Conservation (phyloP, 2,888 invertebrate species). For the Heliconius sara region DNA sequence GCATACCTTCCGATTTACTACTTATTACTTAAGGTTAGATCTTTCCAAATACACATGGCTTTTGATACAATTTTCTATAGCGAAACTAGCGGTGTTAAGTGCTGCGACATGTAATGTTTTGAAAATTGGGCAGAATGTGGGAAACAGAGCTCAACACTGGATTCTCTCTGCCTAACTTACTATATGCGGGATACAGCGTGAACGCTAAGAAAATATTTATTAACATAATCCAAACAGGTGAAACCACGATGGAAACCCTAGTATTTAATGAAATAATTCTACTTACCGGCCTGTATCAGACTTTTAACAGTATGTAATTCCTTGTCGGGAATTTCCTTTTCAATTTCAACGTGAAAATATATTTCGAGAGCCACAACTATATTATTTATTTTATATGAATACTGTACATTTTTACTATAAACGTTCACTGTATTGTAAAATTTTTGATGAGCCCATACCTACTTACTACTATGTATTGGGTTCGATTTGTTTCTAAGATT, state of each 20-base stretch:
- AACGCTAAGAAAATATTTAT: too few species aligned
- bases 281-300: neutral
- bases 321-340: constrained; percentile 39
- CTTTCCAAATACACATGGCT: neutral
- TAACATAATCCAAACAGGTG: too few species aligned
- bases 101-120: too few species aligned
- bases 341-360: constrained; percentile 39
- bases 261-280: neutral
- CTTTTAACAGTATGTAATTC: constrained; percentile 25
- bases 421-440: constrained; percentile 32
- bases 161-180: too few species aligned
- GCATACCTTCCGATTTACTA: too few species aligned
- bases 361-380: constrained; percentile 42
- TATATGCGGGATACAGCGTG: too few species aligned
- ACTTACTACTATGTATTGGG: neutral
- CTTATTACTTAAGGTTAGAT: neutral
- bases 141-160: too few species aligned
- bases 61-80: neutral
- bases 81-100: too few species aligned
- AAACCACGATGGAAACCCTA: neutral
- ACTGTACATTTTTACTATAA: constrained; percentile 29
- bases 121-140: too few species aligned
- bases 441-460: constrained; percentile 28
- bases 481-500: constrained; percentile 5
- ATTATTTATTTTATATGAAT: constrained; percentile 42